Conservation (phyloP, 2,888 invertebrate genomes). For the Steinernema scapterisci region DNA sequence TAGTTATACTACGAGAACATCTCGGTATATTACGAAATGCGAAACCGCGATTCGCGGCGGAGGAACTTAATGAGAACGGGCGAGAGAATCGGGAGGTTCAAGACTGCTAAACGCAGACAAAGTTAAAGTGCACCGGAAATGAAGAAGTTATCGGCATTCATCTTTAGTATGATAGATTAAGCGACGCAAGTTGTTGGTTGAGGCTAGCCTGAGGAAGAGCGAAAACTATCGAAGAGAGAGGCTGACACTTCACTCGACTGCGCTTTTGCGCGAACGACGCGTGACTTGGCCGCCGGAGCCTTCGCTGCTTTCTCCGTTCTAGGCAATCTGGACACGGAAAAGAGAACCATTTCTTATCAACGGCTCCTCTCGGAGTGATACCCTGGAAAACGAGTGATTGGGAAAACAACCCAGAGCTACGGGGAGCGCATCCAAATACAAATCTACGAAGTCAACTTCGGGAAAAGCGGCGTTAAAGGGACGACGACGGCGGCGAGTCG, state of each 20-base stretch:
- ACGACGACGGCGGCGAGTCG: neutral
- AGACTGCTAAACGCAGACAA: slow-evolving; percentile 11
- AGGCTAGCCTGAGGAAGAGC: neutral
- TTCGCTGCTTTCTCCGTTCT: too few species aligned
- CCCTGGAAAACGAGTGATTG: too few species aligned
- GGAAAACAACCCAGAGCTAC: neutral
- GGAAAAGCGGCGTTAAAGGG: neutral
- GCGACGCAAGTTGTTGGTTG: neutral
- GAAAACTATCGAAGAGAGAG: neutral
- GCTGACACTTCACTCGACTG: slow-evolving; percentile 15
- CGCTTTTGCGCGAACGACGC: slow-evolving; percentile 8
- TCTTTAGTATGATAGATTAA: slow-evolving; percentile 28
- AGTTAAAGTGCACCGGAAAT: slow-evolving; percentile 28
- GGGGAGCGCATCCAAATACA: neutral
- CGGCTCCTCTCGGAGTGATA: too few species aligned
- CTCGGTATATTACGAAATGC: neutral
- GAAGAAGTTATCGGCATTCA: slow-evolving; percentile 30
- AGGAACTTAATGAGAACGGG: neutral
- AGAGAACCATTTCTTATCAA: too few species aligned
- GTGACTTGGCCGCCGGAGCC: neutral
- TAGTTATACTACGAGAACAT: too few species aligned
- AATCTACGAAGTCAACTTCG: neutral
- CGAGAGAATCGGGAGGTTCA: neutral
- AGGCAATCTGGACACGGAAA: too few species aligned
- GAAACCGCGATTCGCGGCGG: neutral